Base-by-base conservation (phyloP, 2,113 vertebrate species). In the Ciconia maguari region DNA sequence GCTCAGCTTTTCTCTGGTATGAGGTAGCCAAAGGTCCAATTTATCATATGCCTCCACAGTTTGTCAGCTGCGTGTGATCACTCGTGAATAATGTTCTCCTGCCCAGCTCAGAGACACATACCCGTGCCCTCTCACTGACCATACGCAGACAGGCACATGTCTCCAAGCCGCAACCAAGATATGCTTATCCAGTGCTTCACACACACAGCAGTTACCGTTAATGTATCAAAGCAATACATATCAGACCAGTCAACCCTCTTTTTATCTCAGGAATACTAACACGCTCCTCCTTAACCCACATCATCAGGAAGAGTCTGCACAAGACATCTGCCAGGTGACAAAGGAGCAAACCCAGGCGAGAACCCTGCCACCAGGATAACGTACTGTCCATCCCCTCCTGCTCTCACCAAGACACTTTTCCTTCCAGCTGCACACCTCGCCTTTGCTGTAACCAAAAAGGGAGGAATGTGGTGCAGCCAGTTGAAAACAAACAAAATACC, bases 41-140 rank as follows among this genome's bases (percentile, higher is more conserved):
- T 74, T 61, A 61, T 72, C 87, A 89, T 36, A 18, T 17, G 19
- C n/a, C 52, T 69, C 32, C 21, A 25, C 25, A 48, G 41, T 74
- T 89, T 93, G 87, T 91, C 89, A 95, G 61, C 80, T 83, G 78
- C 32, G 1, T 70, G 66, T 97, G 93, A 91, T 38, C 70, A 16
- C 62, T 58, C 5, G 0, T 97, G 93, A 95, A 58, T 87, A 87
- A 96, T 21, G 10, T 36, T 93, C 86, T 94, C 83, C 87, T 87
- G 65, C 61, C 62, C 75, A 70, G 75, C 74, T 87, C 93, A 86
- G 80, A 68, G 42, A 36, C 77, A 86, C 51, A 0, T 9, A 87
- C 16, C 38, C 16, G 0, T 72, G 54, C 34, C 66, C 29, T 62
- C 83, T 77, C 68, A 10, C 22, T 66, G 68, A 44, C 76, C 25